These are phyloP conservation scores for Heliconius sara DNA, from an alignment of 2,888 invertebrate genomes.

Conservation along the genomic window DNA sequence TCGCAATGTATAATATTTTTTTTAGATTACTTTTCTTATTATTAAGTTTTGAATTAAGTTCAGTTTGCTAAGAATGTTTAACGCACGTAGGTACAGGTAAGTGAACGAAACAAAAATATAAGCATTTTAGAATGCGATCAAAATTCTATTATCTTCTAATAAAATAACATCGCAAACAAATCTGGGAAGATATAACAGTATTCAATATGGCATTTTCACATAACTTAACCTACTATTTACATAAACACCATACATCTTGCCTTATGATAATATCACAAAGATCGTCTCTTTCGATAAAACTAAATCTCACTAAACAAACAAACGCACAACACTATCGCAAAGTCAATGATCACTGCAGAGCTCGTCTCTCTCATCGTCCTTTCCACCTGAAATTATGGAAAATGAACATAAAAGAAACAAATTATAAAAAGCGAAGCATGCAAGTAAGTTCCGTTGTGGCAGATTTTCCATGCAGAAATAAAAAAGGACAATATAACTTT, in stretches of 20 bases:
- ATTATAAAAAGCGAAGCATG: conserved; percentile 52
- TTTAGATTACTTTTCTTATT: not conserved
- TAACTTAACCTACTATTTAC: conserved; percentile 78
- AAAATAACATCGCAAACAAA: conserved; percentile 59
- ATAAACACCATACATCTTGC: conserved; percentile 66
- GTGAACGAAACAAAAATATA: conserved; percentile 38
- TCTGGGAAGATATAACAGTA: conserved; percentile 69
- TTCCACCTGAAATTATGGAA: conserved; percentile 80
- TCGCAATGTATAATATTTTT: not conserved
- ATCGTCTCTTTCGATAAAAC: conserved; percentile 77
- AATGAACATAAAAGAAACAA: conserved; percentile 70
- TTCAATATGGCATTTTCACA: conserved; percentile 70
- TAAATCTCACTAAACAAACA: conserved; percentile 58
- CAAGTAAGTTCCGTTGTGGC: conserved; percentile 40
- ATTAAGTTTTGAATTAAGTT: not conserved
- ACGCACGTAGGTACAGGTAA: conserved; percentile 13
- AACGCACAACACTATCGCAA: conserved; percentile 61
- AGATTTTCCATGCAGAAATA: conserved; percentile 33
- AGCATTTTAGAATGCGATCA: conserved; percentile 46
- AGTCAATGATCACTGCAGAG: conserved; percentile 76
- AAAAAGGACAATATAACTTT: conserved; percentile 28
- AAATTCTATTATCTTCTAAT: conserved; percentile 49
- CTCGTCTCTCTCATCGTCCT: conserved; percentile 80
- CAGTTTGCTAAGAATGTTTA: too few species aligned
- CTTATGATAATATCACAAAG: conserved; percentile 82